Evolutionary conservation across 1,140 invertebrate species (phyloP).

Genomic region (Nephila pilipes): DNA sequence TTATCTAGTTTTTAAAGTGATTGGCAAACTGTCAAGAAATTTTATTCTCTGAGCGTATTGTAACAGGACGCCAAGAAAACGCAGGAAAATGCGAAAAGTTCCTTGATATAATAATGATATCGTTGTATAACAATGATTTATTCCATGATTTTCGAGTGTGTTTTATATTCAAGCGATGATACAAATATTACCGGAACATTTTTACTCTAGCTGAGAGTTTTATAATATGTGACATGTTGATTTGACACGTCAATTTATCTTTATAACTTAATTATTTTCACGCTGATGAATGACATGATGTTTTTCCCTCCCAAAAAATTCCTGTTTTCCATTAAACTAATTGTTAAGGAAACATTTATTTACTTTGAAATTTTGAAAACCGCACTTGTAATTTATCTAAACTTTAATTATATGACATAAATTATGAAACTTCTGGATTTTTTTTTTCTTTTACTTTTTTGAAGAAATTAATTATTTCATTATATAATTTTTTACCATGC

Average conservation of each 20-base stretch:
- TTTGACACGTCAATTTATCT: not conserved
- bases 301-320: no score
- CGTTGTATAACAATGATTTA: constrained; percentile 7
- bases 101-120: not conserved
- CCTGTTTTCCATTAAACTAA: no score
- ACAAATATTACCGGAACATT: not conserved
- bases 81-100: not conserved
- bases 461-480: no score
- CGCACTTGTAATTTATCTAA: no score
- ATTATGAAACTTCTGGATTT: no score
- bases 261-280: constrained; percentile 15
- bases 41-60: not conserved
- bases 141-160: not conserved
- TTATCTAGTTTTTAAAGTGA: constrained; percentile 4
- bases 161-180: not conserved
- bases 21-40: not conserved
- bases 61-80: not conserved
- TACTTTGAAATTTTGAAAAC: no score
- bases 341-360: no score
- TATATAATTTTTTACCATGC: no score
- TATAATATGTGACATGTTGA: not conserved
- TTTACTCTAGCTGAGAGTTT: not conserved
- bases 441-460: no score
- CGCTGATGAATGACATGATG: not conserved
- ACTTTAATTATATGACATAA: no score